Evolutionary conservation across 2,113 vertebrate species (phyloP).

Genomic region (Meleagris gallopavo): DNA sequence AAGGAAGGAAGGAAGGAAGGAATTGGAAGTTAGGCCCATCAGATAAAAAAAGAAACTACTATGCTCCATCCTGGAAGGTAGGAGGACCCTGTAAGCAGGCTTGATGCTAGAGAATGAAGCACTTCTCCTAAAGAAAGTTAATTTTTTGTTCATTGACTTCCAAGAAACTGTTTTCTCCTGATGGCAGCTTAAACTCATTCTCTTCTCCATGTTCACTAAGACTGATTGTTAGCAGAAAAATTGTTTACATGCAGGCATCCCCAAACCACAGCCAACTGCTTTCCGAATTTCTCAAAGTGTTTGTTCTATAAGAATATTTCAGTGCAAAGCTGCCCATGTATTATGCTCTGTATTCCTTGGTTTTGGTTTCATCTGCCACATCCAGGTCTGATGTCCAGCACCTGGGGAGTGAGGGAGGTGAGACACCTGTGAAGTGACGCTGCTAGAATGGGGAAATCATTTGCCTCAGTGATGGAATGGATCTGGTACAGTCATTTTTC

Average conservation of each 20-base stretch:
- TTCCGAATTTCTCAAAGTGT: neutral
- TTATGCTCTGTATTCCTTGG: neutral
- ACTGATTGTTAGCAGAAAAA: neutral
- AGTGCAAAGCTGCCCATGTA: accelerated
- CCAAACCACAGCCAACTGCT: accelerated
- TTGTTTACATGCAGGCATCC: neutral
- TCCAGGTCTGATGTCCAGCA: neutral
- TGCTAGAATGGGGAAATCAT: neutral
- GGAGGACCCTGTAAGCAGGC: neutral
- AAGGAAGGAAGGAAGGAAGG: neutral
- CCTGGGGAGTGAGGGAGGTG: accelerated
- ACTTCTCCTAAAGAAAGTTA: neutral
- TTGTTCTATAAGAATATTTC: neutral
- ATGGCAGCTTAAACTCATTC: no score
- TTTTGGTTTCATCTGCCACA: neutral
- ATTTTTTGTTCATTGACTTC: neutral
- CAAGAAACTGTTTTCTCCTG: neutral
- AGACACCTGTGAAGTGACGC: accelerated
- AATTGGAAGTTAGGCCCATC: neutral
- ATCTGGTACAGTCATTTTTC: neutral
- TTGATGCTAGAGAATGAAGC: neutral
- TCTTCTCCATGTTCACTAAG: neutral
- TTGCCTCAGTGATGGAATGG: neutral
- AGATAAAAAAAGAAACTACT: neutral
- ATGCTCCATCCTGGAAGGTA: neutral